Base-by-base conservation (phyloP, 2,113 vertebrate species). In the Paramormyrops kingsleyae region DNA sequence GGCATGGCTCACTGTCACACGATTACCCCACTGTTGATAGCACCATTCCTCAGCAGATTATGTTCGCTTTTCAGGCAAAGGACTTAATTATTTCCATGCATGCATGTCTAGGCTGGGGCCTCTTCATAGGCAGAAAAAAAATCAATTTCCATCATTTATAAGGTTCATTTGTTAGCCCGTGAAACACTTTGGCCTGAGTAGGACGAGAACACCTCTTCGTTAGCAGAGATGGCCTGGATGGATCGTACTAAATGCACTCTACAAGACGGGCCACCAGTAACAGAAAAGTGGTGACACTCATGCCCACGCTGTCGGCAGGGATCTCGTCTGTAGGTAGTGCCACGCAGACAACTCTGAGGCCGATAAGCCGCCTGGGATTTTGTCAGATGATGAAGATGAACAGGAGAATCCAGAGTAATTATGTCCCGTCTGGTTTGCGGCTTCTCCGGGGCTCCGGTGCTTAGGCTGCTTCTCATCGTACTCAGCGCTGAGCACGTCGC, bases 321-420 rank as follows among this genome's bases (percentile, higher is more conserved):
- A 53, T 85, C 19, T 3, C 52, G 77, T 66, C 87, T 66, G 70
- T 46, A 90, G 74, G 85, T 44, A 77, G 66, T 83, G 66, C 39
- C 70, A 47, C 3, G 62, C 17, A 84, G 83, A 46, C 83, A 47
- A 74, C 35, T 59, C 27, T 8, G 15, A 70, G 46, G 19, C 86
- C n/a, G 66, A 39, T 88, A 86, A 88, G n/a, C 59, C 89, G 59
- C 88, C 44, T 31, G 80, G 91, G 89, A 85, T 88, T 86, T 90
- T 74, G 50, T 59, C 39, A 90, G 87, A 87, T 88, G 89, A 56
- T 24, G 46, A 59, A 80, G 74, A 87, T 53, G 52, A 46, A 6
- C 52, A 39, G 39, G 49, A 13, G 59, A 87, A 91, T 91, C 88
- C 88, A 42, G 62, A 88, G 59, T 50, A 88, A 88, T 91, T 87